Base-by-base conservation (phyloP, 2,888 invertebrate genomes). In the Hirtodrosophila trivittata region DNA sequence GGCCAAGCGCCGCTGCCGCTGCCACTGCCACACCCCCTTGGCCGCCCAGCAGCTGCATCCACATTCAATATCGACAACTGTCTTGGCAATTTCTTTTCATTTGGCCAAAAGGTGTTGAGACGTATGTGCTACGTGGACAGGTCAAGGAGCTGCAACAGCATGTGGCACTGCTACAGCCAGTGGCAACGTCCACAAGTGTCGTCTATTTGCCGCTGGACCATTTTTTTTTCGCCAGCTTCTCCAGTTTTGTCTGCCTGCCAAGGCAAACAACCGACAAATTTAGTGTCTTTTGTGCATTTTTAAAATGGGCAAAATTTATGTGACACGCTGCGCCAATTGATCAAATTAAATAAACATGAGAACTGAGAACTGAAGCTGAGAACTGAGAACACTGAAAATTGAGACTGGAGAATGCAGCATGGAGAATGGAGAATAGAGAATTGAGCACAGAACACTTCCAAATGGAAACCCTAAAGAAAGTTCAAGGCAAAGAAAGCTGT, bases 271-370 rank as follows among this genome's bases (percentile, higher is more conserved):
- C 73, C 76, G 56, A 58, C 65, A 63, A 78, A 73, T 71, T 77
- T 77, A 73, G 72, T 83, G 65, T 66, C 71, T 75, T 78, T 75
- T 71, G 66, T 81, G 72, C 75, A 80, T 72, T 85, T 68, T 69
- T 68, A 72, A 77, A 77, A 81, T 65, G 70, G 65, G 35, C 42
- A 30, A 67, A 87, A 88, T 88, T 88, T 88, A 88, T 88, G 87
- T 87, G 88, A 88, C 88, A 88, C 73, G 83, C 73, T 75, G 69
- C 73, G 78, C 75, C 87, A 88, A 88, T 88, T 88, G 88, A 88
- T 88, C 88, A 88, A 87, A 88, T 88, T 88, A 88, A 88, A 88
- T 88, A 88, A 85, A 87, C 88, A 88, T 88, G 38, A 56, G 33
- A 9, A 21, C 21, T 37, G 30, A 47, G 13, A 10, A 37, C 7